These are phyloP conservation scores for Centropristis striata DNA, from an alignment of 2,113 vertebrate species.

Conservation along the genomic window DNA sequence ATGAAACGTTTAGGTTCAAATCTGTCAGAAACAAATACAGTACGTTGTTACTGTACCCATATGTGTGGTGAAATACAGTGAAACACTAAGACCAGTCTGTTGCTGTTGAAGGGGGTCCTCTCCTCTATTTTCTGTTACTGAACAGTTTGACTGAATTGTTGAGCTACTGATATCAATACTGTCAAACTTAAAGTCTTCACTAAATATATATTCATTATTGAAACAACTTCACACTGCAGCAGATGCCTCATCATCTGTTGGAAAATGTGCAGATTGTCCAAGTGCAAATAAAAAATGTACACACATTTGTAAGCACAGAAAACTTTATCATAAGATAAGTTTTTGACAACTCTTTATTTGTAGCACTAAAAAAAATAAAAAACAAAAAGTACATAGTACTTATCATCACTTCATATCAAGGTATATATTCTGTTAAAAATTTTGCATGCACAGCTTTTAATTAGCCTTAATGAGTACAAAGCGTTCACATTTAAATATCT, in stretches of 20 bases:
- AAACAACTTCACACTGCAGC: not conserved
- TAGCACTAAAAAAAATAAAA: slow-evolving; percentile 19
- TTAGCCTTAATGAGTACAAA: slow-evolving; percentile 22
- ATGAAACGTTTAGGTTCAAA: not conserved
- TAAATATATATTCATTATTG: not conserved
- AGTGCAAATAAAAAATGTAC: not conserved
- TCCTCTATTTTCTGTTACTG: not conserved
- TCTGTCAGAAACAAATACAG: not conserved
- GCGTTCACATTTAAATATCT: not conserved
- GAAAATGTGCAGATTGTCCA: not conserved
- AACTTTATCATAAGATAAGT: not conserved
- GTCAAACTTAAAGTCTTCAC: not conserved
- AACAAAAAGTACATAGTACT: slow-evolving; percentile 30
- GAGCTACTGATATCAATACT: no score
- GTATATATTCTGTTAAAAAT: not conserved
- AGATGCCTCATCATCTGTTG: not conserved
- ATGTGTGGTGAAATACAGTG: not conserved
- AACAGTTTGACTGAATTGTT: not conserved
- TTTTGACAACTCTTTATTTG: slow-evolving; percentile 21
- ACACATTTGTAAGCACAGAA: not conserved
- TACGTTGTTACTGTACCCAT: not conserved
- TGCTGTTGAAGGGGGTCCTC: not conserved
- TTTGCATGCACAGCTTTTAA: slow-evolving; percentile 6
- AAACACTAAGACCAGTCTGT: not conserved
- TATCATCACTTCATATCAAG: not conserved